Conservation (phyloP, 2,888 invertebrate genomes). For the Aromia moschata region DNA sequence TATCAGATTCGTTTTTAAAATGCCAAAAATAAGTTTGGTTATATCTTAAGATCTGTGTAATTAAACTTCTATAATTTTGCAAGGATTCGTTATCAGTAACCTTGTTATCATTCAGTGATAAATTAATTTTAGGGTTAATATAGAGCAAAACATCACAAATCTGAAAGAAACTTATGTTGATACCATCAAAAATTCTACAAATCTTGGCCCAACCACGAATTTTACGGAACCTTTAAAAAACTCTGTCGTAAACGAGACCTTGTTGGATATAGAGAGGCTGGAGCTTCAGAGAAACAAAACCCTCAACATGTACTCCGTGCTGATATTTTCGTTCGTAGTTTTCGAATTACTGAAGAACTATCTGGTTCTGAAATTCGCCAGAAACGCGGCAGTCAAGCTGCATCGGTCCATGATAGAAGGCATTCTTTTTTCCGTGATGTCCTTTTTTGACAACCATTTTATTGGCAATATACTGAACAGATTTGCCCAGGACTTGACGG, state of each 20-base stretch:
- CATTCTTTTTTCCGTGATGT: constrained; percentile 67
- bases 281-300: constrained; percentile 9
- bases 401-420: constrained; percentile 70
- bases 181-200: constrained; percentile 23
- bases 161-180: constrained; percentile 13
- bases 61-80: too few species aligned
- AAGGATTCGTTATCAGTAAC: too few species aligned
- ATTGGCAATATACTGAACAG: constrained; percentile 64
- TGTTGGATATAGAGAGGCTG: background rate
- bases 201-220: background rate
- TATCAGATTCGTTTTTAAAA: too few species aligned
- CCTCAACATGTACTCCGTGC: constrained; percentile 39
- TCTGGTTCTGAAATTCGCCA: constrained; percentile 41
- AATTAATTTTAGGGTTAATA: constrained; percentile 45
- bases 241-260: background rate
- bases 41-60: too few species aligned
- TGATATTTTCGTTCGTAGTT: constrained; percentile 36
- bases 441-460: constrained; percentile 57
- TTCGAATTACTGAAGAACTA: constrained; percentile 39
- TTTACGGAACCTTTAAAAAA: background rate
- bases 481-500: constrained; percentile 76
- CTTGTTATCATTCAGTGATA: too few species aligned
- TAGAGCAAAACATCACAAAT: constrained; percentile 34
- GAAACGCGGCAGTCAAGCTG: constrained; percentile 60
- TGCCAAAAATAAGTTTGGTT: too few species aligned